Percentiles rank a stretch among this genome's conserved stretches.
phyloP scores from a whole-genome alignment of 1,140 invertebrate genomes.

The Diplogasteroides magnus region DNA sequence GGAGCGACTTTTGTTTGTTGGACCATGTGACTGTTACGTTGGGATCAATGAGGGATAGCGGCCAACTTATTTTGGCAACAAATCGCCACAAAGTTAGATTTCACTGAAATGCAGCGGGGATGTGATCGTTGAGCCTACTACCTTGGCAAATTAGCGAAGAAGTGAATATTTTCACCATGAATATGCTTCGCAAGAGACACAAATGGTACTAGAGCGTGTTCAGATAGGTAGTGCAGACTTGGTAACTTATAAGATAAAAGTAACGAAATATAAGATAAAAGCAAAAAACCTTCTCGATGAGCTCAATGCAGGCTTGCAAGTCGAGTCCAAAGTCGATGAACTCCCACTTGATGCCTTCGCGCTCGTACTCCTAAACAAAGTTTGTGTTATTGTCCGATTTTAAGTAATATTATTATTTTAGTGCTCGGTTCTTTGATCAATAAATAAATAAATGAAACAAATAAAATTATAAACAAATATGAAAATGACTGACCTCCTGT shows the following conservation, averaged over 20 bases:
- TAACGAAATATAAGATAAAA: too few relatives aligned
- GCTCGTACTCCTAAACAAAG: slow-evolving; percentile 80
- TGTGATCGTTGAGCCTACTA: too few relatives aligned
- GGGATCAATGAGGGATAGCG: not conserved
- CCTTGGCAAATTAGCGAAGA: too few relatives aligned
- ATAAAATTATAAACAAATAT: too few relatives aligned
- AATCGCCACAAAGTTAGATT: too few relatives aligned
- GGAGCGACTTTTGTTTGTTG: not conserved
- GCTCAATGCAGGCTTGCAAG: slow-evolving; percentile 92
- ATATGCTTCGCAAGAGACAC: too few relatives aligned
- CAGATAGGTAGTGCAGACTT: not conserved
- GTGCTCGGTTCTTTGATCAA: too few relatives aligned
- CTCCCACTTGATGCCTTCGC: slow-evolving; percentile 94
- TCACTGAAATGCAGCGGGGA: not conserved
- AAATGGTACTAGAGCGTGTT: not conserved
- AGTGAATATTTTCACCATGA: too few relatives aligned
- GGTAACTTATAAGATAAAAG: not conserved
- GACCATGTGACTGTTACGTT: not conserved
- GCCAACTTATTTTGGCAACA: too few relatives aligned
- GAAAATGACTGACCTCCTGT: too few relatives aligned
- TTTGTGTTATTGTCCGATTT: slow-evolving; percentile 75
- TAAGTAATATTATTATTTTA: too few relatives aligned
- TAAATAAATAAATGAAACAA: too few relatives aligned
- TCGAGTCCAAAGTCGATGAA: slow-evolving; percentile 99
- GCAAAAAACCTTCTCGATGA: slow-evolving; percentile 92